These are phyloP conservation scores for Pedetes capensis DNA, from an alignment of 2,113 vertebrate genomes.

Conservation along the genomic window DNA sequence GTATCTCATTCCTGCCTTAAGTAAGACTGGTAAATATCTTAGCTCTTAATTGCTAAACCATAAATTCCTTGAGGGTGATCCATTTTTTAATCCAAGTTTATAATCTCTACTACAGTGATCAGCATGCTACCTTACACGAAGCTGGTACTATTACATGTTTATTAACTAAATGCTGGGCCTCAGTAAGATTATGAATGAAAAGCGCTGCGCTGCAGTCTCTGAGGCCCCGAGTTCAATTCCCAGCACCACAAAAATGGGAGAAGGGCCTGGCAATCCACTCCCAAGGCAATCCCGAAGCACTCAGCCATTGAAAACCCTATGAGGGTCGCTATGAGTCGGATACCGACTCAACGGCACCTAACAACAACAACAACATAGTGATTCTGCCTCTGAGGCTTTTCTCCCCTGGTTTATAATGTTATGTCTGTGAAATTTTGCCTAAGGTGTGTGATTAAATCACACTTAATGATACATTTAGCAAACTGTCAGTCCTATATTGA, in stretches of 20 bases:
- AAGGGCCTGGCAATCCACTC: too few species aligned
- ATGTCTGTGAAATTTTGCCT: not conserved
- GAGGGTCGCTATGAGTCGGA: too few species aligned
- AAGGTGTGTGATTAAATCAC: not conserved
- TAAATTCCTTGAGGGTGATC: not conserved
- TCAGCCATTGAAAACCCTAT: too few species aligned
- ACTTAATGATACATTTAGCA: not conserved
- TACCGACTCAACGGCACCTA: too few species aligned
- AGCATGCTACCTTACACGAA: not conserved
- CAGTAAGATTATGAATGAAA: not conserved
- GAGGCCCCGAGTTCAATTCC: too few species aligned
- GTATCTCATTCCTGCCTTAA: not conserved
- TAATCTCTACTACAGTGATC: not conserved
- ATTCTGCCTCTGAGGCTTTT: not conserved
- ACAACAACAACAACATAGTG: too few species aligned
- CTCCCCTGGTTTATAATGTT: not conserved
- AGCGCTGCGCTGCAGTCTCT: too few species aligned
- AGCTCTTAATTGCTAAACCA: not conserved
- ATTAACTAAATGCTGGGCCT: slow-evolving; percentile 22
- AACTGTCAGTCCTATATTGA: not conserved
- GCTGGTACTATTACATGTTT: not conserved
- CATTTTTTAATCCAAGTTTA: not conserved
- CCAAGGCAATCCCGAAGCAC: too few species aligned
- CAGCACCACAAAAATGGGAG: too few species aligned
- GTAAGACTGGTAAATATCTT: not conserved